Evolutionary conservation across 1,140 invertebrate species (phyloP).

Genomic region (Conus ventricosus): DNA sequence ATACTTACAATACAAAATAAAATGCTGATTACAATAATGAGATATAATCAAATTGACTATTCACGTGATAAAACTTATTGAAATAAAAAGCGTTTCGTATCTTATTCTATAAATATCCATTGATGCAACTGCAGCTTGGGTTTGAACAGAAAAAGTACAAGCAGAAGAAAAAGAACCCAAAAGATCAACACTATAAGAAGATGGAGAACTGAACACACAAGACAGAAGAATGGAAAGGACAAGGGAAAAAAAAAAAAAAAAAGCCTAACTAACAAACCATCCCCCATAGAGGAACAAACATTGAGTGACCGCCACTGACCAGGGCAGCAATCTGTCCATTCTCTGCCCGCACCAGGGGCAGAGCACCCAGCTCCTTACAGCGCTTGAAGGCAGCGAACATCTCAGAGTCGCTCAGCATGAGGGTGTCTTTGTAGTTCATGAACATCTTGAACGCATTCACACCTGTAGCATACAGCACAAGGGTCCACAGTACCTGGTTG

Average conservation of each 20-base stretch:
- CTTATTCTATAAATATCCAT: too few relatives aligned
- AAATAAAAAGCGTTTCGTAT: too few relatives aligned
- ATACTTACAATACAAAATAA: too few relatives aligned
- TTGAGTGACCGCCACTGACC: not conserved
- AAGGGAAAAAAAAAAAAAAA: not conserved
- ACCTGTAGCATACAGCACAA: conserved; percentile 77
- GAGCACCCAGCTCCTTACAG: conserved; percentile 83
- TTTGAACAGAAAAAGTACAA: too few relatives aligned
- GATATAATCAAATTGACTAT: too few relatives aligned
- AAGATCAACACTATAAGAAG: too few relatives aligned
- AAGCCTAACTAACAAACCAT: not conserved
- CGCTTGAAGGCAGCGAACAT: conserved; percentile 89
- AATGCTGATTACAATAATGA: too few relatives aligned
- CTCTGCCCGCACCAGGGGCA: conserved; percentile 97
- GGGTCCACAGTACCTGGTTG: too few relatives aligned
- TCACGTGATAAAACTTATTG: too few relatives aligned
- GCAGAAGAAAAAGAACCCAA: too few relatives aligned
- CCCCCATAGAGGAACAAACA: not conserved
- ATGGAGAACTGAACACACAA: too few relatives aligned
- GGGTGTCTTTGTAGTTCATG: conserved; percentile 94
- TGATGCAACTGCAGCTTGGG: too few relatives aligned
- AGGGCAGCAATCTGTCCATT: conserved; percentile 93
- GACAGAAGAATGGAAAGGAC: not conserved
- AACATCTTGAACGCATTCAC: conserved; percentile 99
- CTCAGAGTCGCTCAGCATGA: conserved; percentile 93